Conservation (phyloP, 2,797 vertebrate species). For the Fistularia commersonii region DNA sequence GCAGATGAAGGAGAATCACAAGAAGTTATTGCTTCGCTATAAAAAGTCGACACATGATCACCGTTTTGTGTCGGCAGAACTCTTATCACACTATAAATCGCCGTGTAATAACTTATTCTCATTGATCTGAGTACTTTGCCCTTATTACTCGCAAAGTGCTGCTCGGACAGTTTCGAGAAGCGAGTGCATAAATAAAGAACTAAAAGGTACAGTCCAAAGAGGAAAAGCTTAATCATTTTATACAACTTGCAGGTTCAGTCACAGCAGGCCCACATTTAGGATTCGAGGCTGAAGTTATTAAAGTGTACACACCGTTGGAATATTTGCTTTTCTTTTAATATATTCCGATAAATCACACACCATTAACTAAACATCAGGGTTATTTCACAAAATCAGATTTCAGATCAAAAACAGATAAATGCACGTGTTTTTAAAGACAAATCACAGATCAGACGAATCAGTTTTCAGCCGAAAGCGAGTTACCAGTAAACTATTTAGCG, state of each 20-base stretch:
- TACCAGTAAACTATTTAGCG: slow-evolving; percentile 39
- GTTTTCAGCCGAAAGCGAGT: background rate
- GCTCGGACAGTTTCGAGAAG: background rate
- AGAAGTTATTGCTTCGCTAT: background rate
- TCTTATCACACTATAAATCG: background rate
- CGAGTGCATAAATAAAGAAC: background rate
- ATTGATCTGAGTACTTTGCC: background rate
- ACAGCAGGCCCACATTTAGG: background rate
- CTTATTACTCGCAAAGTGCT: background rate
- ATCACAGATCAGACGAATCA: slow-evolving; percentile 7
- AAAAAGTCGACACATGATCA: background rate
- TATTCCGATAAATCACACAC: background rate
- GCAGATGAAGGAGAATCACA: background rate
- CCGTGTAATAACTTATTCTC: background rate
- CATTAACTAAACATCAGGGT: background rate
- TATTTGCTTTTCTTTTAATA: background rate
- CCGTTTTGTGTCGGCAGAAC: background rate
- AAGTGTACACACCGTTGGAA: background rate
- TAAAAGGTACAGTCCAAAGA: background rate
- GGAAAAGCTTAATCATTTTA: background rate
- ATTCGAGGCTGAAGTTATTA: background rate
- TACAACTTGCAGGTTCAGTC: background rate
- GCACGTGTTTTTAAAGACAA: background rate
- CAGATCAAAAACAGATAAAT: background rate
- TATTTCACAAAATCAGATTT: background rate